These are phyloP conservation scores for Anas platyrhynchos DNA, from an alignment of 2,113 vertebrate genomes.

Conservation along the genomic window DNA sequence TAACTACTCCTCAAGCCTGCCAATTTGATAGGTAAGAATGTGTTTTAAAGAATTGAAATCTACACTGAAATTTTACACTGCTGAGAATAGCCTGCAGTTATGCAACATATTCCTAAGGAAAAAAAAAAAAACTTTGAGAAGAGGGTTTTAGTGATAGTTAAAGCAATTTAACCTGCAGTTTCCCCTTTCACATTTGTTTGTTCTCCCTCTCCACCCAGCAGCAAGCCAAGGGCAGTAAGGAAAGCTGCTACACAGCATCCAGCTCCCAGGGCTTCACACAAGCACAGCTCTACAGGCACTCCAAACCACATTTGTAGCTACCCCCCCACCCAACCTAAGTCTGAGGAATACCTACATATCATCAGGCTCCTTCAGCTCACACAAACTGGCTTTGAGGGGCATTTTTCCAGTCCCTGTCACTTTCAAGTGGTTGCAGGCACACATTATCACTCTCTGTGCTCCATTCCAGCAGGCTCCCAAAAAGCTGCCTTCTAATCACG, in stretches of 20 bases:
- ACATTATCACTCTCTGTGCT: rapidly evolving
- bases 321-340: neutral
- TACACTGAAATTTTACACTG: slow-evolving; percentile 4
- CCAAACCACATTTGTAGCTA: neutral
- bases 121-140: neutral
- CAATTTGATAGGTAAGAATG: slow-evolving; percentile 36
- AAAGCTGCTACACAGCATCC: neutral
- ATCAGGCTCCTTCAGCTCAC: neutral
- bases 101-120: neutral
- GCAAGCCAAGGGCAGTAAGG: neutral
- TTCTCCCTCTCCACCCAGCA: neutral
- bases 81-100: neutral
- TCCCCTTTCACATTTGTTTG: neutral
- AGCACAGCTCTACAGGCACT: neutral
- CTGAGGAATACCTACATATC: rapidly evolving
- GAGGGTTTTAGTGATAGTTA: neutral
- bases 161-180: neutral
- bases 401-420: neutral
- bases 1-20: slow-evolving; percentile 14
- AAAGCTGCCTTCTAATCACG: rapidly evolving
- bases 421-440: rapidly evolving
- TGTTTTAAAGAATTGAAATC: slow-evolving; percentile 3
- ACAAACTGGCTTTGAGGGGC: rapidly evolving
- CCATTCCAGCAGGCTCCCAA: neutral
- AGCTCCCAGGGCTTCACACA: neutral